A percentile compares a stretch with the other conserved stretches of the same genome.
Evolutionary conservation across 2,113 vertebrate genomes (phyloP).

Genomic region (Syrmaticus mikado): DNA sequence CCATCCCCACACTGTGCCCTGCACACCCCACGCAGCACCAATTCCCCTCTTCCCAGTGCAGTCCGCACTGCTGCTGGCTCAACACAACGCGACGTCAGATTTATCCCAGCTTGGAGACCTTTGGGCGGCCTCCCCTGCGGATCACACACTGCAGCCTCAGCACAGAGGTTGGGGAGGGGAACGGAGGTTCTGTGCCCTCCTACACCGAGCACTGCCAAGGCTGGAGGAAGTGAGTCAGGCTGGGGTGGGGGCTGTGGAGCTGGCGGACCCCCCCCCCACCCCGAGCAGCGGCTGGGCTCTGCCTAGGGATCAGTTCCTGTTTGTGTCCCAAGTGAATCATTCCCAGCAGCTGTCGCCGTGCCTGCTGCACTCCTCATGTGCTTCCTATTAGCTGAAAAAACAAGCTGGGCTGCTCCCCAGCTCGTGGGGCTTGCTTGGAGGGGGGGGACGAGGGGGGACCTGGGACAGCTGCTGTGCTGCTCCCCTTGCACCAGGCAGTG

Average conservation of each 20-base stretch:
- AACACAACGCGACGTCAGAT: background rate
- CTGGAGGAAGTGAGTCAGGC: slow-evolving; percentile 33
- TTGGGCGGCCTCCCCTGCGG: background rate
- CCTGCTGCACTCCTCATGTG: slow-evolving; percentile 45
- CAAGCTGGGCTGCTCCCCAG: slow-evolving; percentile 4
- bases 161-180: background rate
- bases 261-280: background rate
- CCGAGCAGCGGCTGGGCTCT: slow-evolving; percentile 36
- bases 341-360: slow-evolving; percentile 25
- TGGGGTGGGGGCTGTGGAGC: background rate
- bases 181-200: background rate
- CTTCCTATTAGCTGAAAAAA: slow-evolving; percentile 60
- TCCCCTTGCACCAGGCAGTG: background rate
- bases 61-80: background rate
- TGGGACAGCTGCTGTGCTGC: background rate
- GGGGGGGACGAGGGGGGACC: background rate
- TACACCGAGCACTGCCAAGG: background rate
- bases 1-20: background rate
- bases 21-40: background rate
- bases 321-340: slow-evolving; percentile 58
- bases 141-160: background rate
- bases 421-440: background rate
- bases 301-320: slow-evolving; percentile 53
- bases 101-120: background rate
- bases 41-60: background rate